Conservation (phyloP, 2,797 vertebrate species). For the Artibeus jamaicensis region DNA sequence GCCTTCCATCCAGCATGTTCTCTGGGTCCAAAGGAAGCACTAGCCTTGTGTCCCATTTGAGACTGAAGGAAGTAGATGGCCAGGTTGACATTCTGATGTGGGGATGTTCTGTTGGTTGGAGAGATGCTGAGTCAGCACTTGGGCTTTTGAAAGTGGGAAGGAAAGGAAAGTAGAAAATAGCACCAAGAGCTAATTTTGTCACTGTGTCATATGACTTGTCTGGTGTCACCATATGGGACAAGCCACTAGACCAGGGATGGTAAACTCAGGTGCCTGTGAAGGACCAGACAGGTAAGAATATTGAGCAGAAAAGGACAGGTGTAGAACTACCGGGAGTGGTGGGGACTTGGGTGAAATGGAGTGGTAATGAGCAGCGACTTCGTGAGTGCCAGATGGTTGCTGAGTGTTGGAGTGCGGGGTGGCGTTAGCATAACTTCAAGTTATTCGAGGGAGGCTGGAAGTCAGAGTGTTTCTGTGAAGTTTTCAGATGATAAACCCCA, state of each 20-base stretch:
- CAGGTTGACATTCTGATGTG: not conserved
- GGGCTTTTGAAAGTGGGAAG: not conserved
- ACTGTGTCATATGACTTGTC: constrained; percentile 51
- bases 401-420: not conserved
- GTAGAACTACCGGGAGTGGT: fast-evolving
- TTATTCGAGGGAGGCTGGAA: not conserved
- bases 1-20: not conserved
- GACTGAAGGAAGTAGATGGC: not conserved
- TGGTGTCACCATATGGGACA: constrained; percentile 39
- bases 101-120: not conserved
- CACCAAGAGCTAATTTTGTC: constrained; percentile 55
- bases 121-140: not conserved
- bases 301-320: not conserved
- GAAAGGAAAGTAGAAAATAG: constrained; percentile 19
- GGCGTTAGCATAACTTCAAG: not conserved
- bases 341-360: not conserved
- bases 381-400: fast-evolving
- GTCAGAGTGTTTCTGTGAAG: not conserved
- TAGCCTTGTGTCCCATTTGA: not conserved
- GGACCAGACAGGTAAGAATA: not conserved
- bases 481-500: not conserved
- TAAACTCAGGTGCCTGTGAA: not conserved
- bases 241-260: not conserved
- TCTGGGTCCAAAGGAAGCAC: not conserved
- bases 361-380: fast-evolving